phyloP scores from a whole-genome alignment of 2,113 vertebrate species.

The Cervus canadensis region DNA sequence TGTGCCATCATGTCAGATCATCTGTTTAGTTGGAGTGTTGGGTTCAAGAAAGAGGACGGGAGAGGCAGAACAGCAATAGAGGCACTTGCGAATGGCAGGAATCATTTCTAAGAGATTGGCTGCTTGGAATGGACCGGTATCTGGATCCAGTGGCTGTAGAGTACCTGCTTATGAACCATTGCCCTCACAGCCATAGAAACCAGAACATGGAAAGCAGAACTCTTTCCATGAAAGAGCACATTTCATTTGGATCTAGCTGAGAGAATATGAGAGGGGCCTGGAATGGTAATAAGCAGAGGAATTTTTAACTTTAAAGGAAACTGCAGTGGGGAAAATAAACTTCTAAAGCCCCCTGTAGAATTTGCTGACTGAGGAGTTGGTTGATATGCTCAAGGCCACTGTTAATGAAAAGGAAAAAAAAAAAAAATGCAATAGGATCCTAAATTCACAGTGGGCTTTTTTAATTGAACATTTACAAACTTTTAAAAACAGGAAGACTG shows the following conservation, averaged over 20 bases:
- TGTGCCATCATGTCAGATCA: neutral
- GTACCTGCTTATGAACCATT: neutral
- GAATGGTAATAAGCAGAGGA: neutral
- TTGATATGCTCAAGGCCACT: constrained; percentile 13
- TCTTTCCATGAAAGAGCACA: neutral
- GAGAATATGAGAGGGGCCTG: neutral
- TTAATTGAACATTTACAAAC: constrained; percentile 30
- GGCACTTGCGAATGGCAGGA: neutral
- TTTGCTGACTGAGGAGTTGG: constrained; percentile 8
- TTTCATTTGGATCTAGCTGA: neutral
- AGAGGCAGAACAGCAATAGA: neutral
- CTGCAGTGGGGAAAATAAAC: neutral
- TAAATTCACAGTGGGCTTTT: neutral
- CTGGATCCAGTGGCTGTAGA: neutral
- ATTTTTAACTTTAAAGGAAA: constrained; percentile 42
- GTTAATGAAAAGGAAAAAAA: constrained; percentile 4
- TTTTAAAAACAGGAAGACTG: neutral
- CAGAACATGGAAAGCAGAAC: neutral
- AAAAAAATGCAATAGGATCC: neutral
- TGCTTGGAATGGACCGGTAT: neutral
- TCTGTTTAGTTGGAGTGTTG: neutral
- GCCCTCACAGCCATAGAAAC: neutral
- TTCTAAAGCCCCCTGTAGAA: constrained; percentile 27
- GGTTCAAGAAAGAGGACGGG: neutral
- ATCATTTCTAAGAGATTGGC: neutral